Evolutionary conservation across 1,140 invertebrate species (phyloP).

Genomic region (Papilio polyxenes): DNA sequence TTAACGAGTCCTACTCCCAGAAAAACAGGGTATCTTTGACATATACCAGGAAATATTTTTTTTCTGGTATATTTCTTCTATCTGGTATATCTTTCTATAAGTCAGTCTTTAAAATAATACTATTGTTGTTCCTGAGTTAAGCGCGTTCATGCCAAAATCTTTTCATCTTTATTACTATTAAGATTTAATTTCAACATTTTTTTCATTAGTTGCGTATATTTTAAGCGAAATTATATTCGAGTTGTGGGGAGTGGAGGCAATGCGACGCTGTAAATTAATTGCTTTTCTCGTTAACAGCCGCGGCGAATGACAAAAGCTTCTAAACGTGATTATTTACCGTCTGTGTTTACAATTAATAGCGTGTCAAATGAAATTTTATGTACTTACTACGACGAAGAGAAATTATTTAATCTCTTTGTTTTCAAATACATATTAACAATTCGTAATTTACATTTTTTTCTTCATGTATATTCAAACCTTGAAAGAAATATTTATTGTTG

Average conservation of each 20-base stretch:
- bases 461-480: too few species aligned
- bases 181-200: background rate
- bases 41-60: too few species aligned
- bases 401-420: background rate
- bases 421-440: background rate
- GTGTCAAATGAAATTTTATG: conserved; percentile 32
- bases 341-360: conserved; percentile 29
- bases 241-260: background rate
- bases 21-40: too few species aligned
- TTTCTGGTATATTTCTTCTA: too few species aligned
- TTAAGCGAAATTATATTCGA: conserved; percentile 17
- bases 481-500: too few species aligned
- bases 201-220: conserved; percentile 14
- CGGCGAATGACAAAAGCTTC: conserved; percentile 29
- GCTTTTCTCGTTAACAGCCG: conserved; percentile 35
- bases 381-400: background rate
- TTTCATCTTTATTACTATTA: too few species aligned
- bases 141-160: too few species aligned
- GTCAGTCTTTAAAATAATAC: too few species aligned
- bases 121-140: too few species aligned
- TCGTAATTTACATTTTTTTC: background rate
- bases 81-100: too few species aligned
- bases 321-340: conserved; percentile 35
- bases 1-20: too few species aligned
- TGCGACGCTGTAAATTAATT: conserved; percentile 29